Evolutionary conservation across 1,140 invertebrate species (phyloP).

Genomic region (Atta colombica): DNA sequence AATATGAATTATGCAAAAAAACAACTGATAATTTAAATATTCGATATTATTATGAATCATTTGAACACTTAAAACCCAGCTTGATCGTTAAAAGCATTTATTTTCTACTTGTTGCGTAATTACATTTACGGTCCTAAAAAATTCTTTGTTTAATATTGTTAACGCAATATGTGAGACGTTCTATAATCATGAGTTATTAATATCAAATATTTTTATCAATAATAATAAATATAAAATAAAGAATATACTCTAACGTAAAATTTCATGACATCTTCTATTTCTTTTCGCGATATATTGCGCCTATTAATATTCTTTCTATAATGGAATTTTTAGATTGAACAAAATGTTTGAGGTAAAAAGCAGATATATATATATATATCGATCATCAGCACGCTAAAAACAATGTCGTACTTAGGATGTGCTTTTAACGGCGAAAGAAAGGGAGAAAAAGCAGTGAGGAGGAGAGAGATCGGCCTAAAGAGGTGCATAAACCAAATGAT

Average conservation of each 20-base stretch:
- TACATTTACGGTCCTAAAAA: too few relatives aligned
- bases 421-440: conserved; percentile 3
- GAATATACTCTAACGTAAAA: neutral
- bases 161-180: neutral
- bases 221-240: neutral
- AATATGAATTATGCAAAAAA: neutral
- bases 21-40: neutral
- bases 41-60: neutral
- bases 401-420: conserved; percentile 43
- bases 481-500: conserved; percentile 33
- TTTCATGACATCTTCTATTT: neutral
- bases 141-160: neutral
- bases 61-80: too few relatives aligned
- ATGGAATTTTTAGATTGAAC: conserved; percentile 50
- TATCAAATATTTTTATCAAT: neutral
- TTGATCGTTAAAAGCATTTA: too few relatives aligned
- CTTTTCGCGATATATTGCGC: conserved; percentile 10
- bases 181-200: neutral
- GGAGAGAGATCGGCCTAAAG: neutral
- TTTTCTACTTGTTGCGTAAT: too few relatives aligned
- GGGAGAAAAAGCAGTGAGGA: neutral
- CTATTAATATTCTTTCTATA: conserved; percentile 7
- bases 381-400: conserved; percentile 22
- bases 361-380: conserved; percentile 41
- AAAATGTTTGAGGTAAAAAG: conserved; percentile 17